Base-by-base conservation (phyloP, 23 tunicate species). In the Phallusia fumigata region DNA sequence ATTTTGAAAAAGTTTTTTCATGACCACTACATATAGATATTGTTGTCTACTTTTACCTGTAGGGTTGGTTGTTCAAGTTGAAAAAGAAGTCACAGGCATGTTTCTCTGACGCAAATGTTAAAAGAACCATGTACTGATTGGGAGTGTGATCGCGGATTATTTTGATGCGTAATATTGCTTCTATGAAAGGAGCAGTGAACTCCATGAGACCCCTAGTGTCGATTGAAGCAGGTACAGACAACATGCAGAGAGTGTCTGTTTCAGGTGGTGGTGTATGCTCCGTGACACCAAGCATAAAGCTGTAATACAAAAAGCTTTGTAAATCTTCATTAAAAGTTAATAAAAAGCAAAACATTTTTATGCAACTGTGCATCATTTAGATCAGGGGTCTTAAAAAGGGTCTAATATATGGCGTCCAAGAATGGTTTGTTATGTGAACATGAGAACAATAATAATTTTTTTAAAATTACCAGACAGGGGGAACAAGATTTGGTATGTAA, bases 131-230 rank as follows among this genome's bases (percentile, higher is more conserved):
- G 82, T 96, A 96, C 80, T 96, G 97, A 50, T 84, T 88, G 19
- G 96, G 96, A 53, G 99, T 87, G 53, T 89, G 87, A 75, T 96
- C 99, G 0, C 99, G 82, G 65, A 96, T 91, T 30, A 96, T 91
- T 58, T 83, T 78, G 73, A 96, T 83, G 30, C 83, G 73, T 5
- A 35, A 36, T 12, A 96, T 85, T 15, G 80, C 90, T 33, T 91
- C 90, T 50, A 87, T 73, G 74, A 76, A 96, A 19, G 90, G 88
- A 1, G 96, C 90, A 30, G 87, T 81, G 65, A 91, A 96, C 44
- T 88, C 88, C 58, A 91, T 52, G 0, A 96, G 49, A 32, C 73
- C 86, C 45, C 88, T 93, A n/a, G 93, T 82, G 65, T 91, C 96
- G 19, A 96, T 77, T 28, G 92, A 76, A 19, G 96, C 99, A 64